A percentile compares a stretch with the other conserved stretches of the same genome.
Conservation (phyloP, 64 coral and sea anemone genomes). For the Cladopsammia gracilis region DNA sequence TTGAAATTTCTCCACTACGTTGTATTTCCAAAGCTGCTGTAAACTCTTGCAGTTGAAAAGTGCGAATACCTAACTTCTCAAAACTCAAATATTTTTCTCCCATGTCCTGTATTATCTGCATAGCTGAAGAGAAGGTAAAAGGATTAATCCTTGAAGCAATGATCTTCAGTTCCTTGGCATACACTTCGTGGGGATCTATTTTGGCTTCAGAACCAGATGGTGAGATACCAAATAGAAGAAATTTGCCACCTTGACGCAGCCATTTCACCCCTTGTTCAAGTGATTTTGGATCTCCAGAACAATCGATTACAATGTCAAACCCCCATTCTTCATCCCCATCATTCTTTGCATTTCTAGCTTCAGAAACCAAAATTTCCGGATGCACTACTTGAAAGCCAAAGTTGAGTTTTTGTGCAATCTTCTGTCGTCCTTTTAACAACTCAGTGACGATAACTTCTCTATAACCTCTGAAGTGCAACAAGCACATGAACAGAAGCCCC, state of each 20-base stretch:
- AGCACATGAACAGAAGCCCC: slow-evolving; percentile 85
- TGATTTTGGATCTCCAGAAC: slow-evolving; percentile 60
- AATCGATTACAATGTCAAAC: slow-evolving; percentile 92
- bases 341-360: slow-evolving; percentile 86
- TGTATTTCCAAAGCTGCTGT: slow-evolving; percentile 65
- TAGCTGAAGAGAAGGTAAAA: slow-evolving; percentile 53
- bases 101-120: slow-evolving; percentile 77
- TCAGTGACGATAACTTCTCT: slow-evolving; percentile 89
- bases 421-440: slow-evolving; percentile 81
- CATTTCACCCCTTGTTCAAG: slow-evolving; percentile 67
- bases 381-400: slow-evolving; percentile 92
- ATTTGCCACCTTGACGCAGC: slow-evolving; percentile 56
- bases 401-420: slow-evolving; percentile 83
- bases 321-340: slow-evolving; percentile 90
- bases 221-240: slow-evolving; percentile 63
- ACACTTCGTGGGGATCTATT: slow-evolving; percentile 58
- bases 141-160: slow-evolving; percentile 50
- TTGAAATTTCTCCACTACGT: slow-evolving; percentile 84
- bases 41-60: slow-evolving; percentile 75
- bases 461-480: slow-evolving; percentile 88
- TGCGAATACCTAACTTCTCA: slow-evolving; percentile 69
- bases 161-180: slow-evolving; percentile 65
- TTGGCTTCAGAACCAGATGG: slow-evolving; percentile 46
- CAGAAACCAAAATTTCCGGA: slow-evolving; percentile 90
- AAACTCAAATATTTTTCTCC: slow-evolving; percentile 63